phyloP scores from a whole-genome alignment of 2,113 vertebrate species.

The Aegotheles bennettii region DNA sequence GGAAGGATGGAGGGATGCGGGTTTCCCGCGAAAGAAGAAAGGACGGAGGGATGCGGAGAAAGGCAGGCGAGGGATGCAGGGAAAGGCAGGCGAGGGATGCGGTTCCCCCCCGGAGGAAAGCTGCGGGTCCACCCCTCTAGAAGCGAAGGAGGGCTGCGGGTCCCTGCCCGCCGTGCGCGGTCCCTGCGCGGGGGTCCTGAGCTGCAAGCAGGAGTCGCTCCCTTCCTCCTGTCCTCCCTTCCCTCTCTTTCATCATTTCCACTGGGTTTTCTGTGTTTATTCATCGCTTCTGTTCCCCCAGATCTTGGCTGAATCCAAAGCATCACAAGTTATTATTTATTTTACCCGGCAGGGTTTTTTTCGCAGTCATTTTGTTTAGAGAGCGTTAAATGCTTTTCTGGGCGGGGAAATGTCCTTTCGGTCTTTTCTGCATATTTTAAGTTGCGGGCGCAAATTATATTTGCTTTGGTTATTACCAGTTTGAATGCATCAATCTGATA shows the following conservation, averaged over 20 bases:
- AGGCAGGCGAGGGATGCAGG: neutral
- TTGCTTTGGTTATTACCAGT: neutral
- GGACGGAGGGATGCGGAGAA: neutral
- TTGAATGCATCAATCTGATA: neutral
- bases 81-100: neutral
- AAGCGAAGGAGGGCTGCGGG: neutral
- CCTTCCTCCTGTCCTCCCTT: neutral
- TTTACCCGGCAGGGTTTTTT: neutral
- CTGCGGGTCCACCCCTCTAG: neutral
- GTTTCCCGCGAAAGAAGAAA: neutral
- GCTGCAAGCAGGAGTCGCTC: neutral
- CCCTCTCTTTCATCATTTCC: conserved; percentile 7
- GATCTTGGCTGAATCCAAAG: neutral
- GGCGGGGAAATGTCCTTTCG: conserved; percentile 2
- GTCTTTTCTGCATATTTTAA: neutral
- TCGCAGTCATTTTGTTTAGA: neutral
- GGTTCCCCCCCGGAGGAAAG: neutral
- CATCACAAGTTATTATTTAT: conserved; percentile 28
- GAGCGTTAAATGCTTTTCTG: neutral
- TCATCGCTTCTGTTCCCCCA: neutral
- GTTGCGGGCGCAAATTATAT: neutral
- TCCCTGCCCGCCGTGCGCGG: neutral
- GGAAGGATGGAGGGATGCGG: neutral
- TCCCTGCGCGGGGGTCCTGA: neutral
- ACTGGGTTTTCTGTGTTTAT: neutral